Conservation (phyloP, 2,888 invertebrate genomes). For the Cheilosia variabilis region DNA sequence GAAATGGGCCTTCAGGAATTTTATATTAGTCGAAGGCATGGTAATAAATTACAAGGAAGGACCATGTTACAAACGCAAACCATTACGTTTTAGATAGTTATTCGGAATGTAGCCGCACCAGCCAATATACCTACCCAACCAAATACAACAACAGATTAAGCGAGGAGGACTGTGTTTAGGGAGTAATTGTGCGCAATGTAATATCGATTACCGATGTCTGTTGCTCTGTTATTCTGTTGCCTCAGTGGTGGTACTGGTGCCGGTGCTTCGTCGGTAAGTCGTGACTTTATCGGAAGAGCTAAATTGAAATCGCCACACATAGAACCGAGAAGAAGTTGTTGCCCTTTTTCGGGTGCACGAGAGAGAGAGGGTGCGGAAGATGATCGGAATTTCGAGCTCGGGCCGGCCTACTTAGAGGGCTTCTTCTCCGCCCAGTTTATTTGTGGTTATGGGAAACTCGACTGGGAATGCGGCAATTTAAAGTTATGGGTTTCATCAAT, state of each 20-base stretch:
- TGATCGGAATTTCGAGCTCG: conserved; percentile 64
- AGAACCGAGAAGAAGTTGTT: conserved; percentile 7
- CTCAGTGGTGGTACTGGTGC: not conserved
- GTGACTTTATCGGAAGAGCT: conserved; percentile 71
- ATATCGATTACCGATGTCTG: conserved; percentile 74
- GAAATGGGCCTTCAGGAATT: conserved; percentile 75
- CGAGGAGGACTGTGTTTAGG: conserved; percentile 67
- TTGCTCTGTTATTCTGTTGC: conserved; percentile 53
- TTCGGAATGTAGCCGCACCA: conserved; percentile 61
- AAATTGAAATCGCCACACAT: conserved; percentile 69
- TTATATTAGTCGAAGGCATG: conserved; percentile 74
- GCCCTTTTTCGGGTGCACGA: conserved; percentile 9
- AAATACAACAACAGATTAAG: conserved; percentile 36
- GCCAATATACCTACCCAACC: conserved; percentile 26
- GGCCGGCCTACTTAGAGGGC: conserved; percentile 47
- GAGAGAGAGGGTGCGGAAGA: conserved; percentile 4
- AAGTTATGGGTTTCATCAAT: conserved; percentile 62
- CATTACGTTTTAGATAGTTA: conserved; percentile 67
- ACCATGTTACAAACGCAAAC: conserved; percentile 69
- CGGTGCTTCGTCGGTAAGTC: conserved; percentile 56
- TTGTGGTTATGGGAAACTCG: conserved; percentile 46
- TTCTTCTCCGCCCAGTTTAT: conserved; percentile 48
- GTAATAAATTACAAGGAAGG: conserved; percentile 74
- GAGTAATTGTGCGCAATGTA: conserved; percentile 76
- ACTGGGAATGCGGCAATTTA: conserved; percentile 64